Conservation (phyloP, 2,888 invertebrate genomes). For the Lysandra bellargus region DNA sequence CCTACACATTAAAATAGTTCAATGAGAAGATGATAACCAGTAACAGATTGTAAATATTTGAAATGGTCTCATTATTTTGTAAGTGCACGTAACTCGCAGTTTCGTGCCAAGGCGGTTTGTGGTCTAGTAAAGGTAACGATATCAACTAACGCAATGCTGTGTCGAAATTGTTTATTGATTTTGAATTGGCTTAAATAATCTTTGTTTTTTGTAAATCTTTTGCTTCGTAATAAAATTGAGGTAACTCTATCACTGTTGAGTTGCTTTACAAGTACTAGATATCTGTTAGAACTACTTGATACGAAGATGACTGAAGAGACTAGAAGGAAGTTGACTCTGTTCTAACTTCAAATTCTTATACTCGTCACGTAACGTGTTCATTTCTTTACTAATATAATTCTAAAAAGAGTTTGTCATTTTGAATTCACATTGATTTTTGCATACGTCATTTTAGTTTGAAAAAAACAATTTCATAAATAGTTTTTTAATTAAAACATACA, state of each 20-base stretch:
- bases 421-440: no score
- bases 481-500: not conserved
- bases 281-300: no score
- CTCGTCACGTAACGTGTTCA: no score
- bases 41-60: constrained; percentile 3
- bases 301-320: no score
- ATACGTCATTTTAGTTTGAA: no score
- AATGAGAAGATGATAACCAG: not conserved
- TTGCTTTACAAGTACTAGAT: not conserved
- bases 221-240: not conserved
- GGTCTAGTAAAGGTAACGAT: constrained; percentile 41
- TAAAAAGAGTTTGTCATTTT: no score
- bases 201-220: not conserved
- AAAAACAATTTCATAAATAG: no score
- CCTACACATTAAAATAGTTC: not conserved
- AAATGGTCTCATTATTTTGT: constrained; percentile 22
- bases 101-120: constrained; percentile 44
- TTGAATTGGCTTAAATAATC: constrained; percentile 21
- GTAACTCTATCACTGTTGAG: not conserved
- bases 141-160: constrained; percentile 35
- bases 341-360: no score
- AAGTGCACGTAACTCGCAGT: constrained; percentile 27
- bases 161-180: constrained; percentile 28
- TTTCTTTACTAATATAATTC: no score
- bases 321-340: no score